Base-by-base conservation (phyloP, 2,888 invertebrate genomes). In the Caenorhabditis afra region DNA sequence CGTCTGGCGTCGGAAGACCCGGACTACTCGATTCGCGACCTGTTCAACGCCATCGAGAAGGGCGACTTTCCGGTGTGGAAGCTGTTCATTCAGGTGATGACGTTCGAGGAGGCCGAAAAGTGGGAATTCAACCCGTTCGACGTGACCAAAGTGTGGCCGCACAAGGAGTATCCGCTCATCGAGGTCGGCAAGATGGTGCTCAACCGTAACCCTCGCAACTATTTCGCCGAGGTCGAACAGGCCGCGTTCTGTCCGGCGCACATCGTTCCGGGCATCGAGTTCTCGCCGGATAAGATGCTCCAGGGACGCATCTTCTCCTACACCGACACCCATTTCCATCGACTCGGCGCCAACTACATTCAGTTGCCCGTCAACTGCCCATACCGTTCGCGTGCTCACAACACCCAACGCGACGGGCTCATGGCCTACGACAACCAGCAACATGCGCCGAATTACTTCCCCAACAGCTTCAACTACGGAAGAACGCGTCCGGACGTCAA, bases 341-440 rank as follows among this genome's bases (percentile, higher is more conserved):
- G 96, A 61, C 92, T 99, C 85, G 98, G 98, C 8, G 93, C 95
- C 0, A 99, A 99, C 92, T 95, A 94, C 91, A 92, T 95, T 81
- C 97, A 97, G 91, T 93, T 99, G 49, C 95, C 86, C 2, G 96
- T 98, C 20, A 99, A 98, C 91, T 96, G 97, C 90, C 97, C 98
- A 0, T 84, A 71, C 73, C 89, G 91, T 49, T 81, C 91, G 10
- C 89, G 90, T 29, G 89, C 91, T 22, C 86, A 88, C 67, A 95
- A 96, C 91, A 96, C 95, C 90, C 96, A 96, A 91, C 93, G 97
- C 44, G 97, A 97, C 91, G 97, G 97, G 0, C 93, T 94, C 3
- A 92, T 93, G 50, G 93, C 94, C 11, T 91, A 93, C 47, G 93
- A 93, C 86, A 96, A 96, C 91, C 95, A 96, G 22, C 64, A 74